Evolutionary conservation across 2,113 vertebrate species (phyloP), one percentile per base, ranked within the genome.

Genomic region (crab-eating macaque (Macaca fascicularis)): DNA sequence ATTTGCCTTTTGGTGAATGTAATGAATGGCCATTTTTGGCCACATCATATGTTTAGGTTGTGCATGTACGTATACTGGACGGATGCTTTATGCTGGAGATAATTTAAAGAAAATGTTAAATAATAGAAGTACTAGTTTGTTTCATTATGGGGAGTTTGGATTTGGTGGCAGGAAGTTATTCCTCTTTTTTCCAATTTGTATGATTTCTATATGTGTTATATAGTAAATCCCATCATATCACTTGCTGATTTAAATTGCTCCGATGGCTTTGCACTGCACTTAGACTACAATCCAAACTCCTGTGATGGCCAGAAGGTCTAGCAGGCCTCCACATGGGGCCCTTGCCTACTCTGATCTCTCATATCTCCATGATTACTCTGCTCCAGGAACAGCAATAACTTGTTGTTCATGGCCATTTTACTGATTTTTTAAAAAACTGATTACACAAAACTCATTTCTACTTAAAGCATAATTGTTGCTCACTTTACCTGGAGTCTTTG

Each of bases 1-100:
- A 50, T 57, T 76, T 92, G 76, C 45, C 30, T 30, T 79, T 82
- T 57, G 30, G 17, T 76, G 32, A 70, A 50, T 38, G 40, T 19
- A 61, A 48, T 75, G 17, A 30, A 64, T 78, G 75, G 3, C 40
- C 45, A 57, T 43, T 84, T 45, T 9, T 35, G 8, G 25, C 25
- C 23, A 93, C 1, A 48, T 16, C 25, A 0, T 35, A 8, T 74
- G 40, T 43, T 59, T 55, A 43, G 32, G 8, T 57, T n/a, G 16
- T 16, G 2, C 12, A 30, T 74, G 0, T 3, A 86, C 0, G 4
- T 94, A 38, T 89, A 3, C 12, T 50, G 12, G 7, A 25, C 27
- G 25, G 74, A 22, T 76, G 57, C 35, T 78, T 96, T 82, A 48
- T 52, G 7, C 6, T 69, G 48, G 57, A 61, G 38, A 64, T 6